Conservation (phyloP, 2,113 vertebrate genomes). For the Takifugu flavidus region DNA sequence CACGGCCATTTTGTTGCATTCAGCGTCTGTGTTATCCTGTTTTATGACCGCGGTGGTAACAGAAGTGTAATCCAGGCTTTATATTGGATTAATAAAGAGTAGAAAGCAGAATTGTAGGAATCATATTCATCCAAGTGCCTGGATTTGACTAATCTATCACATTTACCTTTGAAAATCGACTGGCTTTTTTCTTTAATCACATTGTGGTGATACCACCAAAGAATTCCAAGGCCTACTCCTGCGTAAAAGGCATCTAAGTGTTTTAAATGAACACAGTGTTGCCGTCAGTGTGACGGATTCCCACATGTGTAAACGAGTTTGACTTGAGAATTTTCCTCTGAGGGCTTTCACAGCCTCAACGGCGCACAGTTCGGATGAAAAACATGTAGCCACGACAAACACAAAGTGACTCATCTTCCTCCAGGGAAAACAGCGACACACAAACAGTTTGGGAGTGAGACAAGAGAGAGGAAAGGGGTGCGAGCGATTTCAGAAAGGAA, state of each 20-base stretch:
- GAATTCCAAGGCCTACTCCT: too few species aligned
- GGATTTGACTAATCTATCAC: too few species aligned
- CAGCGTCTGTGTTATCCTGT: too few species aligned
- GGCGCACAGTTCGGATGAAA: slow-evolving; percentile 32
- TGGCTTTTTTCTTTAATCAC: too few species aligned
- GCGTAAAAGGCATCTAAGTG: not conserved
- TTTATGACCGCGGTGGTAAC: too few species aligned
- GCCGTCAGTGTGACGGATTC: slow-evolving; percentile 15
- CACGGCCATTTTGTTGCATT: too few species aligned
- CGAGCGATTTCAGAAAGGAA: slow-evolving; percentile 4
- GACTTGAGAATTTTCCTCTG: slow-evolving; percentile 22
- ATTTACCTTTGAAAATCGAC: too few species aligned
- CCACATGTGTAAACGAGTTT: slow-evolving; percentile 42
- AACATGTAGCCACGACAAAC: slow-evolving; percentile 53
- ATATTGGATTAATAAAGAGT: too few species aligned
- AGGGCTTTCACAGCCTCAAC: slow-evolving; percentile 30
- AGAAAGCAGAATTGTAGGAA: too few species aligned
- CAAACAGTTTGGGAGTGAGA: slow-evolving; percentile 27
- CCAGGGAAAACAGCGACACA: slow-evolving; percentile 43
- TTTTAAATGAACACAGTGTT: slow-evolving; percentile 24
- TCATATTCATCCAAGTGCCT: too few species aligned
- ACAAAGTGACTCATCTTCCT: slow-evolving; percentile 63
- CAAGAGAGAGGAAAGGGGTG: slow-evolving; percentile 4
- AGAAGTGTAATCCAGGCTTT: too few species aligned
- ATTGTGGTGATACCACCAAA: too few species aligned